Evolutionary conservation across 1,140 invertebrate genomes (phyloP).

Genomic region (Ceratoteleas bidentatus): DNA sequence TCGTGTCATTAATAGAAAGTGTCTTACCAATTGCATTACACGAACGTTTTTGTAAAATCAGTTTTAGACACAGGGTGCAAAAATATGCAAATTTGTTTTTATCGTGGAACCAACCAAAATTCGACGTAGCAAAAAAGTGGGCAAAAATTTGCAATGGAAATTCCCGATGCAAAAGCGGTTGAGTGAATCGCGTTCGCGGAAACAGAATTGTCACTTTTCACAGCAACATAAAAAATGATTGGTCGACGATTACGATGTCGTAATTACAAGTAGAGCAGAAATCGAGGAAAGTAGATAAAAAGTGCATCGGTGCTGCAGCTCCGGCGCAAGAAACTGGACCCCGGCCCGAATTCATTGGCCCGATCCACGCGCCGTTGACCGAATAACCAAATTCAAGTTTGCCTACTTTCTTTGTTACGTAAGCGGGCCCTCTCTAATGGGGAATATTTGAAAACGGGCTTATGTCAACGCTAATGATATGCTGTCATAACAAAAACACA

Average conservation of each 20-base stretch:
- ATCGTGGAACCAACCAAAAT: too few relatives aligned
- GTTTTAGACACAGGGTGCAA: too few relatives aligned
- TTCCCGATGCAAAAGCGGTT: too few relatives aligned
- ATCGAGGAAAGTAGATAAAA: constrained; percentile 58
- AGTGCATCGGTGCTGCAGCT: constrained; percentile 27
- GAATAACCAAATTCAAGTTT: constrained; percentile 80
- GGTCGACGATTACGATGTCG: background rate
- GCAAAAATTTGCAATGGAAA: too few relatives aligned
- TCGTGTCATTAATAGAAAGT: background rate
- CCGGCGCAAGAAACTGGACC: constrained; percentile 51
- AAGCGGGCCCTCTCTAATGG: constrained; percentile 49
- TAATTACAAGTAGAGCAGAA: constrained; percentile 42
- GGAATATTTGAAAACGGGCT: constrained; percentile 23
- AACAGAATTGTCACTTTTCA: constrained; percentile 3
- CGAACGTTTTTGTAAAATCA: too few relatives aligned
- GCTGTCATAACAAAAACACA: constrained; percentile 49
- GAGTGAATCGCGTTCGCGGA: too few relatives aligned
- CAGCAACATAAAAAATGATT: background rate
- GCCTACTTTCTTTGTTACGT: constrained; percentile 76
- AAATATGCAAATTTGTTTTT: too few relatives aligned
- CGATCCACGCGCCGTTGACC: constrained; percentile 73
- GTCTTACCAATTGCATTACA: too few relatives aligned
- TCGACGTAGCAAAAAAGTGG: too few relatives aligned
- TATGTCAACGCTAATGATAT: constrained; percentile 24
- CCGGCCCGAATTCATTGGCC: constrained; percentile 64